A percentile compares a stretch with the other conserved stretches of the same genome.
These are phyloP conservation scores for Drosophila ogumai DNA, from an alignment of 1,140 invertebrate genomes.

Conservation along the genomic window DNA sequence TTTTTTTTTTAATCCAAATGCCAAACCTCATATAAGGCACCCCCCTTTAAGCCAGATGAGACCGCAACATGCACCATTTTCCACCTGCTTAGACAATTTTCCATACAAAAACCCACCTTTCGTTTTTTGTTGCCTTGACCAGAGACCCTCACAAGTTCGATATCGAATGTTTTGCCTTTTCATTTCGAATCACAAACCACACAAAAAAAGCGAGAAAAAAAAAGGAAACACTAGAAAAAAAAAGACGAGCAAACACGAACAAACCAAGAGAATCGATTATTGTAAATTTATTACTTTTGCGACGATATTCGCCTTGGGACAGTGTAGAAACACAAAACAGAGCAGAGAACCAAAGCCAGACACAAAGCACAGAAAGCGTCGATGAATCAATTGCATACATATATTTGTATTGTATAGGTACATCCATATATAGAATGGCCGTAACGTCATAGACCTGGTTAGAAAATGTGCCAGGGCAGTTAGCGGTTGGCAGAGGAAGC, in stretches of 20 bases:
- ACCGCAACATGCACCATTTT: conserved; percentile 7
- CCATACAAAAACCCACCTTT: conserved; percentile 1
- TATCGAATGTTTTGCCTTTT: conserved; percentile 19
- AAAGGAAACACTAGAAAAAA: conserved; percentile 6
- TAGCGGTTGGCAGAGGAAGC: conserved; percentile 25
- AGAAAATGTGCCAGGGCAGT: conserved; percentile 68
- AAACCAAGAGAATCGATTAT: conserved; percentile 54
- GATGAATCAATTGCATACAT: conserved; percentile 60
- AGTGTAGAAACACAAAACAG: conserved; percentile 42
- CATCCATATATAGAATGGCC: not conserved
- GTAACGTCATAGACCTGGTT: conserved; percentile 73
- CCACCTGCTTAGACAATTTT: conserved; percentile 20
- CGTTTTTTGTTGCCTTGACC: conserved; percentile 22
- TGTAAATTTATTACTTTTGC: conserved; percentile 62
- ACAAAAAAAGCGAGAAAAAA: conserved; percentile 1
- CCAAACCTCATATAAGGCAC: not conserved
- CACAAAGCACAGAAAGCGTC: conserved; percentile 35
- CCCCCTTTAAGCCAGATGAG: not conserved
- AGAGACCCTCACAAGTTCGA: conserved; percentile 29
- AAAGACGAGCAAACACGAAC: conserved; percentile 10
- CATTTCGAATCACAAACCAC: conserved; percentile 14
- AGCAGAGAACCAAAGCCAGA: conserved; percentile 1
- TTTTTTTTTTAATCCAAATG: too few species aligned
- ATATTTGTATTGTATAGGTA: not conserved
- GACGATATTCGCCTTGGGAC: conserved; percentile 33